Evolutionary conservation across 2,113 vertebrate species (phyloP).

Genomic region (Aphyosemion australe): DNA sequence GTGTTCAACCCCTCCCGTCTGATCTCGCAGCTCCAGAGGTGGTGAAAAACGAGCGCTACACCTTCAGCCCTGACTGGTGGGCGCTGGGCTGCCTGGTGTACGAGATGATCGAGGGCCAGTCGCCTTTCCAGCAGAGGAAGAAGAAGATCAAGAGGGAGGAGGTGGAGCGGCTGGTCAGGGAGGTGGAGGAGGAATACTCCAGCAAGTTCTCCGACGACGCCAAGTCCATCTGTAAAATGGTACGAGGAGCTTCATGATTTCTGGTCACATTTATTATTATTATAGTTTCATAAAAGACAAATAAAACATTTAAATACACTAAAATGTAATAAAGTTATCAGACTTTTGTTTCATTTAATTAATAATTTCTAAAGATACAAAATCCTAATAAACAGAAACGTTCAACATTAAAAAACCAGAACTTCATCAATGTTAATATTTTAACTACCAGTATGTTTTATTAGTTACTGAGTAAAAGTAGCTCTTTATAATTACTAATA

Average conservation of each 20-base stretch:
- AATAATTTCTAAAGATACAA: too few species aligned
- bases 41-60: constrained; percentile 94
- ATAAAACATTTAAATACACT: too few species aligned
- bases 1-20: background rate
- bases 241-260: constrained; percentile 59
- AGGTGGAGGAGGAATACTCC: constrained; percentile 91
- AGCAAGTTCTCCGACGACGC: constrained; percentile 88
- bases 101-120: constrained; percentile 98
- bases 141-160: constrained; percentile 98
- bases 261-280: too few species aligned
- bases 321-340: too few species aligned
- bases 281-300: too few species aligned
- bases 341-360: too few species aligned
- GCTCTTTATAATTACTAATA: too few species aligned
- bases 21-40: constrained; percentile 88
- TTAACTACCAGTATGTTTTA: too few species aligned
- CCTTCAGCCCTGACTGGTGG: constrained; percentile 97
- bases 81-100: constrained; percentile 93
- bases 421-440: too few species aligned
- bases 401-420: too few species aligned
- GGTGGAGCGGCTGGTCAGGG: constrained; percentile 91
- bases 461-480: too few species aligned
- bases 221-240: constrained; percentile 89
- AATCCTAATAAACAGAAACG: too few species aligned
- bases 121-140: constrained; percentile 96